Evolutionary conservation across 2,113 vertebrate genomes (phyloP), one percentile per base, ranked within the genome.

Genomic region (Corydoras maculifer): DNA sequence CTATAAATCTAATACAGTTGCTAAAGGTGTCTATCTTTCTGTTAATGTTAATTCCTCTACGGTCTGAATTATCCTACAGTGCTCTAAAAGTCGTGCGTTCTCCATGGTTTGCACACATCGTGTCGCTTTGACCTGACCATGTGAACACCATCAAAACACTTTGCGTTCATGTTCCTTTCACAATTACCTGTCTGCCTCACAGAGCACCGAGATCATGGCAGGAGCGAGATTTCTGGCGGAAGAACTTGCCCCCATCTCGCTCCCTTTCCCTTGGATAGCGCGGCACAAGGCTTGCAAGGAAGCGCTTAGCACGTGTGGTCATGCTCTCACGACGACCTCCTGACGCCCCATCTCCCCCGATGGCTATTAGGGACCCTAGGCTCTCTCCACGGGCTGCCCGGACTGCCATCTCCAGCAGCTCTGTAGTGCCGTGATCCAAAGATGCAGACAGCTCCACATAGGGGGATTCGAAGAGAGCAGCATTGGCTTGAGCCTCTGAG

Each of bases 381-480:
- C 78, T 30, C 65, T 85, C 84, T 32, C 92, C 87, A 76, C 92
- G 69, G 70, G 89, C 85, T 81, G 92, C 86, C 67, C 92, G 86
- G 68, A 94, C 92, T 0, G 85, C 91, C 2, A 91, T 89, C 78
- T 94, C 91, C 70, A 94, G 87, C 57, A 94, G 88, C 83, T 93
- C 91, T 0, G 79, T 79, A 0, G 92, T 94, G 29, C 92, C 91
- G 78, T 94, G 93, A 59, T 94, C 92, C 81, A 94, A 86, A 1
- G 90, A 92, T 13, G 92, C 92, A 0, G 92, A 94, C 12, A 92
- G 91, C 87, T 94, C 93, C 69, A 93, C 85, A 65, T 93, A 93
- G 54, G 92, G 91, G 76, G 92, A 93, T 78, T 90, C 90, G 71
- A 89, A 88, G 72, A 92, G 91, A 66, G 87, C 86, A 0, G 93